Evolutionary conservation across 2,888 invertebrate species (phyloP).

Genomic region (Hemithea aestivaria): DNA sequence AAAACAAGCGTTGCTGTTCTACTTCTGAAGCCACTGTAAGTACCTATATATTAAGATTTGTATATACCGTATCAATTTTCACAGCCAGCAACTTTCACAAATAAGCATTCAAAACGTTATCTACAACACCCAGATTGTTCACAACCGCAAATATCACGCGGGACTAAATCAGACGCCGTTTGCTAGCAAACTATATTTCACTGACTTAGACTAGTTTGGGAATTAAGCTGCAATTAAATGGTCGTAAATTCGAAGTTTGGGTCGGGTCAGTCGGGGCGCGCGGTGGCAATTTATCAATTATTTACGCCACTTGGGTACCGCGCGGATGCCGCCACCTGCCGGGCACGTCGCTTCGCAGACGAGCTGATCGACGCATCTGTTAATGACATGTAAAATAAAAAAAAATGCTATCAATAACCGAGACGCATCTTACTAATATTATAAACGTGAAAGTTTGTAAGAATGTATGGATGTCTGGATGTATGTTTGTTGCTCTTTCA

Average conservation of each 20-base stretch:
- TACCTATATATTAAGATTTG: no score
- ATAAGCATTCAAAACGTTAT: constrained; percentile 4
- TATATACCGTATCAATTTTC: no score
- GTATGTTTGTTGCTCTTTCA: no score
- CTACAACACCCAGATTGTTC: constrained; percentile 12
- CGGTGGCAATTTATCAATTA: constrained; percentile 79
- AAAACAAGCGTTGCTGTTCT: no score
- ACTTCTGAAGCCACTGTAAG: no score
- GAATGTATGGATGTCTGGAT: no score
- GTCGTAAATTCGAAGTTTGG: constrained; percentile 72
- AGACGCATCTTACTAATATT: no score
- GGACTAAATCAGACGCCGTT: constrained; percentile 17
- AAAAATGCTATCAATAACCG: no score
- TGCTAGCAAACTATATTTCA: constrained; percentile 60
- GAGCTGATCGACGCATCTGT: constrained; percentile 40
- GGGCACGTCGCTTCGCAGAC: constrained; percentile 29
- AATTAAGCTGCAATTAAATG: constrained; percentile 77
- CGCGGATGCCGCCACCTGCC: constrained; percentile 52
- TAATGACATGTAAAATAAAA: no score
- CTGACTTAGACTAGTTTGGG: constrained; percentile 64
- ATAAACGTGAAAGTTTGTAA: no score
- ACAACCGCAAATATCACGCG: constrained; percentile 21
- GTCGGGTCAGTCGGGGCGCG: constrained; percentile 64
- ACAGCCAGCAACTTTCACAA: constrained; percentile 7
- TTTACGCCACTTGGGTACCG: constrained; percentile 70